phyloP scores from a whole-genome alignment of 1,140 invertebrate species.

The Eupristina koningsbergeri region DNA sequence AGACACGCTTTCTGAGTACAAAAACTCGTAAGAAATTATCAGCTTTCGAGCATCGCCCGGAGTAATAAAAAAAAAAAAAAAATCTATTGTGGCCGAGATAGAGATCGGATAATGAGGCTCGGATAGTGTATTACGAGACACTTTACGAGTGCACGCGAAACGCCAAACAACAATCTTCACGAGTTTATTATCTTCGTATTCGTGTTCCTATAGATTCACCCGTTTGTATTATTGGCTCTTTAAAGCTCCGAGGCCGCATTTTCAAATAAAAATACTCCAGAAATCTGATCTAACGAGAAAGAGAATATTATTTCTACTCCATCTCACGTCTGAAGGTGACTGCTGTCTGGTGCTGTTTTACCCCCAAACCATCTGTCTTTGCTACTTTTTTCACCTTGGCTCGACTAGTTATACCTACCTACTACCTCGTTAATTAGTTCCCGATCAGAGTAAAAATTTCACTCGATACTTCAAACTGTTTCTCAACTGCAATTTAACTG shows the following conservation, averaged over 20 bases:
- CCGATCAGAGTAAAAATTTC: too few relatives aligned
- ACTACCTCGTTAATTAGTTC: too few relatives aligned
- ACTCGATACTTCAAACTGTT: too few relatives aligned
- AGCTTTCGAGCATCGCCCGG: background rate
- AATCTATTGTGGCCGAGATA: background rate
- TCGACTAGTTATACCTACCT: too few relatives aligned
- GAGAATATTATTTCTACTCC: too few relatives aligned
- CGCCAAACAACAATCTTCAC: background rate
- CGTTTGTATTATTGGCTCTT: background rate
- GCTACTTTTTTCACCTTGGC: too few relatives aligned
- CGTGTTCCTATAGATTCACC: background rate
- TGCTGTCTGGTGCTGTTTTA: too few relatives aligned
- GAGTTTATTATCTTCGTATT: background rate
- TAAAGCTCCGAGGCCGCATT: background rate
- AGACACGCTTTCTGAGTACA: background rate
- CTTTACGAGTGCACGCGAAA: too few relatives aligned
- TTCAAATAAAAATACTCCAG: background rate
- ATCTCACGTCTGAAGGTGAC: too few relatives aligned
- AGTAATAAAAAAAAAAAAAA: background rate
- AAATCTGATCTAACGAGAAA: background rate
- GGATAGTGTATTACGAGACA: too few relatives aligned
- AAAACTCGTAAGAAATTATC: background rate
- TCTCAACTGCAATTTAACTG: too few relatives aligned
- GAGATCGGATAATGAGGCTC: background rate
- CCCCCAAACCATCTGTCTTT: too few relatives aligned